Conservation (phyloP, 1,140 invertebrate genomes). For the Heterodera schachtii region DNA sequence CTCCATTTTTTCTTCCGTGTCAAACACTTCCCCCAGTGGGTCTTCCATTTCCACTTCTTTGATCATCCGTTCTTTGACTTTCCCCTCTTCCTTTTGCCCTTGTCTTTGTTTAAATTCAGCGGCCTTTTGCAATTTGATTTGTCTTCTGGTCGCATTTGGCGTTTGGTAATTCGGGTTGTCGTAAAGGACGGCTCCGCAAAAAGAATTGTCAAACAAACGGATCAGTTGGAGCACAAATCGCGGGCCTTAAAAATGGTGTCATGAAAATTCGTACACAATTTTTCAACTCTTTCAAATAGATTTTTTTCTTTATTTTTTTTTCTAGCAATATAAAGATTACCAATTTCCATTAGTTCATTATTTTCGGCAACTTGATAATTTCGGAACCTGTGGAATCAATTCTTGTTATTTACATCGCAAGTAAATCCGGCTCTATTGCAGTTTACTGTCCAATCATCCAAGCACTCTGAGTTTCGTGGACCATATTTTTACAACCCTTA, state of each 20-base stretch:
- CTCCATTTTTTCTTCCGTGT: conserved; percentile 33
- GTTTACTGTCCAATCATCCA: too few relatives aligned
- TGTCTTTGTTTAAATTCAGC: conserved; percentile 26
- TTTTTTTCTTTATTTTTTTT: too few relatives aligned
- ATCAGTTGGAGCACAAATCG: conserved; percentile 93
- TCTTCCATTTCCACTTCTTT: conserved; percentile 31
- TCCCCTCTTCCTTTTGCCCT: conserved; percentile 34
- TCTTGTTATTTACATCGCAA: neutral
- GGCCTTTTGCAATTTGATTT: conserved; percentile 45
- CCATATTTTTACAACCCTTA: too few relatives aligned
- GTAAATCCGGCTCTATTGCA: too few relatives aligned
- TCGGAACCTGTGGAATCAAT: conserved; percentile 72
- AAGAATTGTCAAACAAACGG: conserved; percentile 88
- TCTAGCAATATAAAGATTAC: conserved; percentile 59
- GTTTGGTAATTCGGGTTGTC: conserved; percentile 89
- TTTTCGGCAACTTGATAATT: conserved; percentile 98
- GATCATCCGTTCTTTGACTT: conserved; percentile 42
- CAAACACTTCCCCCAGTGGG: conserved; percentile 45
- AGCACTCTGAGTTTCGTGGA: too few relatives aligned
- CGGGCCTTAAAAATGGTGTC: conserved; percentile 27
- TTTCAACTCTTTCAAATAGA: too few relatives aligned
- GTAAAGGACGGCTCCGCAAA: conserved; percentile 86
- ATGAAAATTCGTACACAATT: too few relatives aligned
- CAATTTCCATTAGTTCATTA: conserved; percentile 91
- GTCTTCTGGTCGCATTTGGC: conserved; percentile 72